Base-by-base conservation (phyloP, 1,140 invertebrate species). In the Argopecten irradians region DNA sequence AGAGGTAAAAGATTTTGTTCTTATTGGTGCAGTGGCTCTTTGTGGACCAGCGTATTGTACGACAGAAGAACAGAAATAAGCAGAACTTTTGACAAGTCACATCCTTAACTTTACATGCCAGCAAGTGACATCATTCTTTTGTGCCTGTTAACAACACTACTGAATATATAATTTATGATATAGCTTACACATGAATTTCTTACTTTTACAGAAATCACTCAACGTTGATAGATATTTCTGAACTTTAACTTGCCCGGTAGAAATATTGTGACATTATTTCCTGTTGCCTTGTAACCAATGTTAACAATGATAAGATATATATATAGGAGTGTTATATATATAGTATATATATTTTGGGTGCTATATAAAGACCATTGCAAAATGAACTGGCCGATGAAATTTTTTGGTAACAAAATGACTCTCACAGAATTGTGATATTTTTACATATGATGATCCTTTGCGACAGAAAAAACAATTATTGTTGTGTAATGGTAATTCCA, bases 291-390 rank as follows among this genome's bases (percentile, higher is more conserved):
- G n/a, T 71, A 71, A 71, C n/a, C 55, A 28, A 28, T 71, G 16
- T n/a, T 71, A 71, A 71, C n/a, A 19, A 71, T 71, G n/a, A 71
- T 71, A 71, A 28, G 1, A 71, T 71, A 71, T 46, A 19, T 46
- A 46, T 46, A 14, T 71, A n/a, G n/a, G 16, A 28, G 13, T 71
- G 28, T n/a, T 28, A 71, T 71, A 71, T 71, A 16, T n/a, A 28
- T 55, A 55, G 43, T 46, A 22, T 46, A 46, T 16, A 46, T 46
- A 22, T 46, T n/a, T 46, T 46, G 43, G 43, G 43, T 71, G 55
- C 55, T 71, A 71, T 71, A 71, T 71, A 71, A 28, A 71, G 55
- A 71, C 55, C 55, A 71, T 71, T 71, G n/a, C 55, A 28, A 71
- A 71, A 3, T 71, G 55, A 71, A 71, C 55, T 71, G 55, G 55